Evolutionary conservation across 2,113 vertebrate genomes (phyloP), one percentile per base, ranked within the genome.

Genomic region (Vulpes vulpes): DNA sequence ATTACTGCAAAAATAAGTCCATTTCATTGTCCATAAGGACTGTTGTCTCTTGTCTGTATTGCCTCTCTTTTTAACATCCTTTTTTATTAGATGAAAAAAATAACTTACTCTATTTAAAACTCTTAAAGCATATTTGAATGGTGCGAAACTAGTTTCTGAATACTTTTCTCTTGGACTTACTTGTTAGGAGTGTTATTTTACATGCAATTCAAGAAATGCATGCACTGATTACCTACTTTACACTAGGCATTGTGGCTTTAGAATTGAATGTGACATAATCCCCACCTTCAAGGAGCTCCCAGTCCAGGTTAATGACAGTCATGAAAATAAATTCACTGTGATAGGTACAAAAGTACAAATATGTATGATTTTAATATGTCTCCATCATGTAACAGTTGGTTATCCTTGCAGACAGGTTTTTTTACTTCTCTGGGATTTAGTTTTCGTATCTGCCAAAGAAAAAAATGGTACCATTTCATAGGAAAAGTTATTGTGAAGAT

Each of bases 181-280:
- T 96, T 94, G 57, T 92, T 92, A 94, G 92, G 32, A 92, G 74
- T 92, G 32, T 60, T 97, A 60, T 82, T 94, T 96, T 87, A 94
- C 93, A 59, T 60, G 84, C 74, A 97, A 12, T 64, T 97, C 60
- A 88, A 76, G 53, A 97, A 85, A 60, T 74, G 11, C 14, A 25
- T 57, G 23, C 23, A 62, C 8, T 57, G 38, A 62, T 85, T 89
- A 73, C 62, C 14, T 87, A 78, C 59, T 94, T 93, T 91, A 78
- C 82, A 59, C 53, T 15, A 49, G 57, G 23, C 60, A 53, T 15
- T 93, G 16, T 92, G 79, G 80, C 60, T 90, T 91, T 80, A 87
- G 71, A 89, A 51, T 93, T 76, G 81, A 95, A 76, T 81, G 43
- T 93, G 71, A 71, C 30, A 82, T 88, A 73, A 60, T 90, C 11